phyloP scores from a whole-genome alignment of 2,113 vertebrate genomes.

The Gambusia holbrooki region DNA sequence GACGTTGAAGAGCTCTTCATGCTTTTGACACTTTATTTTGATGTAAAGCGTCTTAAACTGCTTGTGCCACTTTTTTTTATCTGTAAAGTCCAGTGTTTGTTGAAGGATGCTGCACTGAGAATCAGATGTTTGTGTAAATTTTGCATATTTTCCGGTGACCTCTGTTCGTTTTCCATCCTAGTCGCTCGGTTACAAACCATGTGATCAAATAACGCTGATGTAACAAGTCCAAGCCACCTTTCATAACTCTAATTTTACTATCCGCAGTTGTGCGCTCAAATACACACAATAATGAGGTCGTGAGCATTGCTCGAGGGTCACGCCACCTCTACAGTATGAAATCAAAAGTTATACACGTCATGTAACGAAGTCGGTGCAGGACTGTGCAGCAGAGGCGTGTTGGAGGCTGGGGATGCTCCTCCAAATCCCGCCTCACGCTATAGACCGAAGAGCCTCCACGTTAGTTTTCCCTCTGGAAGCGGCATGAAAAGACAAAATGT shows the following conservation, averaged over 20 bases:
- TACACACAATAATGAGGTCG: neutral
- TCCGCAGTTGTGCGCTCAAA: neutral
- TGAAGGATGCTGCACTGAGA: too few species aligned
- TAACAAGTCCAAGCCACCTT: neutral
- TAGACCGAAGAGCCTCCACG: rapidly evolving
- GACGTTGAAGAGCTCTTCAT: too few species aligned
- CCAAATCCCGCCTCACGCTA: rapidly evolving
- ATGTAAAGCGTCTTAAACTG: neutral
- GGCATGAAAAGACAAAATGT: rapidly evolving
- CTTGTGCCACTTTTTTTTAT: neutral
- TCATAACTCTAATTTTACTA: neutral
- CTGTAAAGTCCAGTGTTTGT: neutral
- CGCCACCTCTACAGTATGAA: neutral
- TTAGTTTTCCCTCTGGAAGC: neutral
- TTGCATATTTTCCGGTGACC: neutral
- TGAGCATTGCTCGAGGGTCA: neutral
- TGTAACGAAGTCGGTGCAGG: neutral
- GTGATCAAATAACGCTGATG: neutral
- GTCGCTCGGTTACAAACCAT: neutral
- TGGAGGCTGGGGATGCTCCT: neutral
- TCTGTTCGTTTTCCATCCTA: neutral
- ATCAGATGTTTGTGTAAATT: neutral
- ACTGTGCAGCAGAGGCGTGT: neutral
- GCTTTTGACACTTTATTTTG: too few species aligned
- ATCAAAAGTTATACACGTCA: neutral